phyloP scores from a whole-genome alignment of 2,113 vertebrate genomes.

The Chloropsis cyanopogon region DNA sequence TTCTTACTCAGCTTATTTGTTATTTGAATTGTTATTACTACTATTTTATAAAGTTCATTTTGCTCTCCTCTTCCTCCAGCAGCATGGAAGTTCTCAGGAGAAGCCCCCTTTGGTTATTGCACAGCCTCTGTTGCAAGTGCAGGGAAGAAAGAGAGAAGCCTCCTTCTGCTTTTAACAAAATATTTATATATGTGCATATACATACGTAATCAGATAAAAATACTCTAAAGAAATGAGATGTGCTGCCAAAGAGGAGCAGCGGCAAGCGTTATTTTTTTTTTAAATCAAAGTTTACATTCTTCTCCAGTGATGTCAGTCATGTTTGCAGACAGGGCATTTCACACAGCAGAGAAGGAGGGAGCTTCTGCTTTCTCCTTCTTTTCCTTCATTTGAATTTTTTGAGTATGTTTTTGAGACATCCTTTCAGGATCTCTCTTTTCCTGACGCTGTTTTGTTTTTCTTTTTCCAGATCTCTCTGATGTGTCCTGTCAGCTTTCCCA shows the following conservation, averaged over 20 bases:
- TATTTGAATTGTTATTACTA: constrained; percentile 48
- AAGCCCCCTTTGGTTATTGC: neutral
- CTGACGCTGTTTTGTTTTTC: neutral
- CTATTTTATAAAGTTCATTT: constrained; percentile 29
- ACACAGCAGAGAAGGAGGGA: fast-evolving
- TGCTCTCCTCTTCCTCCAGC: neutral
- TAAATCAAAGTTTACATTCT: constrained; percentile 52
- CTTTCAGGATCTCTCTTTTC: neutral
- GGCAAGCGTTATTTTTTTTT: neutral
- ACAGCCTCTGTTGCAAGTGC: neutral
- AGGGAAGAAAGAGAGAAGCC: neutral
- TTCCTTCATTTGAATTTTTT: neutral
- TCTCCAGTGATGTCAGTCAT: constrained; percentile 30
- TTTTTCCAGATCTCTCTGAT: neutral
- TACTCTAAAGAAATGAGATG: constrained; percentile 17
- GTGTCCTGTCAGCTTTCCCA: neutral
- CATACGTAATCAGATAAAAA: constrained; percentile 35
- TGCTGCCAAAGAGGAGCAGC: constrained; percentile 18
- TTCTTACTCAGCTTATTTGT: constrained; percentile 54
- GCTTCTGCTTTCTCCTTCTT: neutral
- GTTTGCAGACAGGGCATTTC: neutral
- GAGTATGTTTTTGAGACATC: neutral
- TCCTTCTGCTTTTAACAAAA: constrained; percentile 41
- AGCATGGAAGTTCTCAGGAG: neutral
- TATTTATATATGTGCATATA: constrained; percentile 55